phyloP scores from a whole-genome alignment of 1,140 invertebrate genomes.

The Vanessa tameamea region DNA sequence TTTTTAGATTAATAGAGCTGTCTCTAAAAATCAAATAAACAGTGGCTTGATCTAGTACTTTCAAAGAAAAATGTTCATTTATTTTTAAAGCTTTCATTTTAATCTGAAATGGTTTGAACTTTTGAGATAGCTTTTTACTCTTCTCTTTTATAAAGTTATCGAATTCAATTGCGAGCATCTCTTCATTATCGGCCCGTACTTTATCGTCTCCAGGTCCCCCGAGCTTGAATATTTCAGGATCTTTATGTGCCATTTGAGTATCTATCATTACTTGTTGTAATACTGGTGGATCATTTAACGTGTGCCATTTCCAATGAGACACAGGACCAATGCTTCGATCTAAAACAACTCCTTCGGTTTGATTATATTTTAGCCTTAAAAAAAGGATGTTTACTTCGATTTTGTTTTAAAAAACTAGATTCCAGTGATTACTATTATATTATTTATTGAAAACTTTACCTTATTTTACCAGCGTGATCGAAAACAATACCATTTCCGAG shows the following conservation, averaged over 20 bases:
- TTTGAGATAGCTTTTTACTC: slow-evolving; percentile 64
- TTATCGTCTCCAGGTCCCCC: slow-evolving; percentile 51
- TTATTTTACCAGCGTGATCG: slow-evolving; percentile 70
- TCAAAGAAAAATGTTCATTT: slow-evolving; percentile 69
- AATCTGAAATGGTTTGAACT: slow-evolving; percentile 72
- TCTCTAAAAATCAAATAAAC: slow-evolving; percentile 69
- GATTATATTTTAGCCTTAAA: slow-evolving; percentile 72
- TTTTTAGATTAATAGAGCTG: slow-evolving; percentile 61
- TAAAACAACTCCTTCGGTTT: slow-evolving; percentile 74
- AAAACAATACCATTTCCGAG: slow-evolving; percentile 72
- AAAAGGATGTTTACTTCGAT: slow-evolving; percentile 21
- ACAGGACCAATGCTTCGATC: slow-evolving; percentile 65
- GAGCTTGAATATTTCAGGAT: slow-evolving; percentile 62
- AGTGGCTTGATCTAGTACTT: slow-evolving; percentile 72
- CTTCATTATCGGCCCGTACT: slow-evolving; percentile 59
- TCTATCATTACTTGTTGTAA: slow-evolving; percentile 75
- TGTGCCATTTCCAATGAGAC: slow-evolving; percentile 76
- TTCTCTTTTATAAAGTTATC: slow-evolving; percentile 75
- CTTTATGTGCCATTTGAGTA: slow-evolving; percentile 68
- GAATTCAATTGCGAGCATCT: slow-evolving; percentile 74
- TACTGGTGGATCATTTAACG: slow-evolving; percentile 71
- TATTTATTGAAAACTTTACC: slow-evolving; percentile 39
- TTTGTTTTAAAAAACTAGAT: background rate
- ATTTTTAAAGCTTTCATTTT: slow-evolving; percentile 77
- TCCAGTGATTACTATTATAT: no score